Evolutionary conservation across 1,140 invertebrate genomes (phyloP).

Genomic region (Spodoptera litura): DNA sequence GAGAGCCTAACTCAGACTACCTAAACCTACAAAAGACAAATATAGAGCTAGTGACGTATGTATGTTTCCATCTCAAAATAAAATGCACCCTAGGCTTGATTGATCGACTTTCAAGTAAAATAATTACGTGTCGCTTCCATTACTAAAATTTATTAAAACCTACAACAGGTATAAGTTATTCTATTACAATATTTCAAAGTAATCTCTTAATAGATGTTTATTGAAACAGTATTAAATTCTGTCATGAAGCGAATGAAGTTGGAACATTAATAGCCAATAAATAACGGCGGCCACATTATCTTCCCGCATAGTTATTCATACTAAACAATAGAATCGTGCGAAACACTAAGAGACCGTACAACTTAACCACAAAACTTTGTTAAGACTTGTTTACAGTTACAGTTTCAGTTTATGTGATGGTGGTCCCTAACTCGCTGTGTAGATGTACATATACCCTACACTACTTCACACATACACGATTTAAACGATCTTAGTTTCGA

Average conservation of each 20-base stretch:
- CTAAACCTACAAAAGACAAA: not conserved
- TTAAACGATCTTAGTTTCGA: constrained; percentile 56
- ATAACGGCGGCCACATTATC: constrained; percentile 42
- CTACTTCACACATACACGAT: constrained; percentile 56
- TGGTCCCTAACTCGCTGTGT: constrained; percentile 59
- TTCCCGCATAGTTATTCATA: constrained; percentile 51
- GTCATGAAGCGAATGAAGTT: constrained; percentile 24
- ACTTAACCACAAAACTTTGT: constrained; percentile 69
- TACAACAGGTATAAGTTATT: too few species aligned
- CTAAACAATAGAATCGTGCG: constrained; percentile 63
- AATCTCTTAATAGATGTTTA: constrained; percentile 3
- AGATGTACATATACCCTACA: constrained; percentile 49
- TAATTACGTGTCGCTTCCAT: too few species aligned
- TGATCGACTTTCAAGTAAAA: too few species aligned
- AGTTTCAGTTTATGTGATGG: constrained; percentile 66
- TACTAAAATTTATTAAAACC: too few species aligned
- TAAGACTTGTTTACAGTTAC: constrained; percentile 68
- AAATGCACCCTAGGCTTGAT: too few species aligned
- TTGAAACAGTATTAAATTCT: constrained; percentile 24
- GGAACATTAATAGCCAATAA: constrained; percentile 40
- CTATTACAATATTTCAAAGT: not conserved
- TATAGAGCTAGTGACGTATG: not conserved
- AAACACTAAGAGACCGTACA: constrained; percentile 62
- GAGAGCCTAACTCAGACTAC: too few species aligned
- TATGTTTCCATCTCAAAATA: not conserved